Percentiles rank a stretch among this genome's conserved stretches.
Conservation (phyloP, 2,888 invertebrate genomes). For the Alsophila aescularia region DNA sequence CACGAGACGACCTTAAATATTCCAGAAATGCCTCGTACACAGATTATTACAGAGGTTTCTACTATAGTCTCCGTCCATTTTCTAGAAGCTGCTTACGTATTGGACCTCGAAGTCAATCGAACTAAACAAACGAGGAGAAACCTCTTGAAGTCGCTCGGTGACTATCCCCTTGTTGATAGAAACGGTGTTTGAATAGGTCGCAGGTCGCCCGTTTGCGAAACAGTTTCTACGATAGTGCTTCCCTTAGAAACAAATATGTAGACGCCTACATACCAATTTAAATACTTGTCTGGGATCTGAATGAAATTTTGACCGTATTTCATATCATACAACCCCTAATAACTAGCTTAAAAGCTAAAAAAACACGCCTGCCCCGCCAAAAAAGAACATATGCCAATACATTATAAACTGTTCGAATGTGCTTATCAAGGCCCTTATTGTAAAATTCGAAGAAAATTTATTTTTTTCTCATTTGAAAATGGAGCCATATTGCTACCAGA, state of each 20-base stretch:
- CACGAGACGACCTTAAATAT: too few species aligned
- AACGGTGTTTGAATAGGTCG: constrained; percentile 28
- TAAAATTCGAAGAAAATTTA: too few species aligned
- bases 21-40: too few species aligned
- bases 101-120: neutral
- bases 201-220: constrained; percentile 34
- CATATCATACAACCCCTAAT: too few species aligned
- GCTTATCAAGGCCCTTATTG: too few species aligned
- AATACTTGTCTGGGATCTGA: neutral
- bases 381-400: too few species aligned
- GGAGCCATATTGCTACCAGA: too few species aligned
- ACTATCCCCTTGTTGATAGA: constrained; percentile 19
- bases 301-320: neutral
- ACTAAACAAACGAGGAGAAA: constrained; percentile 20
- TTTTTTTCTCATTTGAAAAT: too few species aligned
- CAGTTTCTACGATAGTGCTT: constrained; percentile 25
- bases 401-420: too few species aligned
- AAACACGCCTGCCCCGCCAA: too few species aligned
- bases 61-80: neutral
- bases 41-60: too few species aligned
- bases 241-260: constrained; percentile 12
- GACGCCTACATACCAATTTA: neutral
- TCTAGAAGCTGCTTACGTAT: neutral
- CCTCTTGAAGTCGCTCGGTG: constrained; percentile 15
- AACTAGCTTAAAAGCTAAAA: too few species aligned